Percentiles rank a stretch among this genome's conserved stretches.
These are phyloP conservation scores for Eucriotettix oculatus DNA, from an alignment of 2,888 invertebrate genomes.

Conservation along the genomic window DNA sequence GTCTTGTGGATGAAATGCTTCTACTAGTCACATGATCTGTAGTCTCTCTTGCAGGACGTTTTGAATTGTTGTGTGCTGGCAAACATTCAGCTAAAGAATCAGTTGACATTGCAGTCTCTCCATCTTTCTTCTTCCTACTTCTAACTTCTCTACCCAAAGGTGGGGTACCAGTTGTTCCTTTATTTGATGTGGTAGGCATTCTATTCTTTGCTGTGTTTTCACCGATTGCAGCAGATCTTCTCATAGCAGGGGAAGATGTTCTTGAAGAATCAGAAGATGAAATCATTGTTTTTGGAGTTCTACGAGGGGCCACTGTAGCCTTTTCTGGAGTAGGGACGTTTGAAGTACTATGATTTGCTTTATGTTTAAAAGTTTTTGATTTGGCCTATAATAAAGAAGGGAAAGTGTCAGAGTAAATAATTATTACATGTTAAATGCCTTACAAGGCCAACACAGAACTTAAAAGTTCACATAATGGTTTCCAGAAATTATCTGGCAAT, in stretches of 20 bases:
- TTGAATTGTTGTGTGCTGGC: background rate
- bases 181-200: background rate
- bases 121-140: conserved; percentile 2
- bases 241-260: conserved; percentile 47
- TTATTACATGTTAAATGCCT: too few relatives aligned
- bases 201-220: conserved; percentile 2
- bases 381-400: conserved; percentile 4
- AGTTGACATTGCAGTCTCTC: conserved; percentile 7
- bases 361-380: conserved; percentile 9
- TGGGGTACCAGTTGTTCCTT: conserved; percentile 1
- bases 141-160: conserved; percentile 1
- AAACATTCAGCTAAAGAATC: conserved; percentile 8
- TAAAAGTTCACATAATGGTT: too few relatives aligned
- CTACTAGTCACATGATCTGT: conserved; percentile 13
- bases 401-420: too few relatives aligned
- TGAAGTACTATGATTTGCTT: conserved; percentile 7
- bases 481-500: too few relatives aligned
- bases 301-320: conserved; percentile 5
- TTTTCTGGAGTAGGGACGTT: conserved; percentile 9
- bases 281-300: conserved; percentile 25
- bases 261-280: conserved; percentile 51
- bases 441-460: too few relatives aligned
- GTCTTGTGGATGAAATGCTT: conserved; percentile 25
- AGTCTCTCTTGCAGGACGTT: background rate
- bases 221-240: conserved; percentile 20